Evolutionary conservation across 2,888 invertebrate species (phyloP).

Genomic region (Scaptomyza reducta): DNA sequence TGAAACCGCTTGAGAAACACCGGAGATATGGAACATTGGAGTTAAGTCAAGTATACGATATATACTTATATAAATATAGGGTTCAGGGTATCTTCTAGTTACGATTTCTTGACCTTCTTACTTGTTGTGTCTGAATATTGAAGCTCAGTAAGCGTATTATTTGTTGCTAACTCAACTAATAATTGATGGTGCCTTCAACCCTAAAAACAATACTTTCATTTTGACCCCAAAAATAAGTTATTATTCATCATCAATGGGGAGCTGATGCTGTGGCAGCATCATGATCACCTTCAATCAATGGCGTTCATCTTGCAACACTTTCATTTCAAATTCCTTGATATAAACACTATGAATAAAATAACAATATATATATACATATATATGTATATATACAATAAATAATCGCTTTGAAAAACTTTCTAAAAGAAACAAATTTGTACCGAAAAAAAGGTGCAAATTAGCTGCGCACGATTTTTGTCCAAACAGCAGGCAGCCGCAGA

Average conservation of each 20-base stretch:
- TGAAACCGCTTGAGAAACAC: no score
- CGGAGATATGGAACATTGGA: no score
- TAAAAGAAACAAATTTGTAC: slow-evolving; percentile 54
- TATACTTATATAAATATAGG: no score
- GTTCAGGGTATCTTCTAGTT: no score
- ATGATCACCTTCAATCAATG: slow-evolving; percentile 25
- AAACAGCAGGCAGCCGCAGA: slow-evolving; percentile 20
- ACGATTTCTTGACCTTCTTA: no score
- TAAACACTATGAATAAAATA: slow-evolving; percentile 12
- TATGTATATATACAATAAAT: slow-evolving; percentile 22
- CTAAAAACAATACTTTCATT: slow-evolving; percentile 26
- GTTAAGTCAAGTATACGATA: no score
- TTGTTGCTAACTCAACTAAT: slow-evolving; percentile 33
- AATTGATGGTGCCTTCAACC: background rate
- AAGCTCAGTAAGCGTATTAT: no score
- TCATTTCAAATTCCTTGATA: slow-evolving; percentile 61
- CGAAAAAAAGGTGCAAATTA: slow-evolving; percentile 73
- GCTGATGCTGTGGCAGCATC: slow-evolving; percentile 5
- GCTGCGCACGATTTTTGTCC: slow-evolving; percentile 64
- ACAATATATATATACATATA: slow-evolving; percentile 30
- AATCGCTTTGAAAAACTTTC: slow-evolving; percentile 61
- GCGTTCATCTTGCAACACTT: slow-evolving; percentile 59
- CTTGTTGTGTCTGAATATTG: slow-evolving; percentile 18
- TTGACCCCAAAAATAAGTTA: slow-evolving; percentile 26
- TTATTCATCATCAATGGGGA: slow-evolving; percentile 25